These are phyloP conservation scores for Saxicola maurus DNA, from an alignment of 2,797 vertebrate genomes.

Conservation along the genomic window DNA sequence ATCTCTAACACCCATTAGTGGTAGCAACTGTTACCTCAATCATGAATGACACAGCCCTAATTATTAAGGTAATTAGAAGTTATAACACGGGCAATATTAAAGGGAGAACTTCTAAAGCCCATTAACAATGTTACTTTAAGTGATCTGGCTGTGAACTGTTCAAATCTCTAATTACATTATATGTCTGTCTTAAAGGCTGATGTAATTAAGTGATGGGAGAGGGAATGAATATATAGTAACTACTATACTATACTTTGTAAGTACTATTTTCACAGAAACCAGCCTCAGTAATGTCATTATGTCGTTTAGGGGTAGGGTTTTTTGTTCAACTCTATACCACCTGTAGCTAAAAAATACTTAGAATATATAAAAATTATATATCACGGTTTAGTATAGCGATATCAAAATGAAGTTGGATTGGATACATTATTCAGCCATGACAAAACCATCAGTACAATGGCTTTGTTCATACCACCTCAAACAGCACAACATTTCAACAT, in stretches of 20 bases:
- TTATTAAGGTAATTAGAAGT: constrained; percentile 95
- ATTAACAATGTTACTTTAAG: constrained; percentile 97
- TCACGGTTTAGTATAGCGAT: neutral
- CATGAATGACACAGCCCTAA: constrained; percentile 94
- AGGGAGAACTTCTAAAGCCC: constrained; percentile 85
- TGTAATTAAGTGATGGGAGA: constrained; percentile 91
- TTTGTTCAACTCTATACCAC: neutral
- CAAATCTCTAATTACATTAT: constrained; percentile 96
- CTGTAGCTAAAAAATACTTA: constrained; percentile 16
- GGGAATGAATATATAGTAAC: constrained; percentile 63
- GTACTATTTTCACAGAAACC: constrained; percentile 66
- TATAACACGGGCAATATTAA: constrained; percentile 89
- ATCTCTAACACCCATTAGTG: constrained; percentile 90
- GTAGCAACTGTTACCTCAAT: constrained; percentile 89
- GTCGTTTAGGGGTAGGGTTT: constrained; percentile 15
- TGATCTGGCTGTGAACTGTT: constrained; percentile 94
- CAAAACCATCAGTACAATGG: neutral
- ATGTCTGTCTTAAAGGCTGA: constrained; percentile 89
- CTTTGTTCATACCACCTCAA: neutral
- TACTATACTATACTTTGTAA: constrained; percentile 55
- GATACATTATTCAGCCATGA: neutral
- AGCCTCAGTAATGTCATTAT: constrained; percentile 47
- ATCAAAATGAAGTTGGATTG: neutral
- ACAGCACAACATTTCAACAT: neutral
- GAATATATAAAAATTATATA: neutral